A percentile compares a stretch with the other conserved stretches of the same genome.
Evolutionary conservation across 2,113 vertebrate species (phyloP).

Genomic region (Clinocottus analis): DNA sequence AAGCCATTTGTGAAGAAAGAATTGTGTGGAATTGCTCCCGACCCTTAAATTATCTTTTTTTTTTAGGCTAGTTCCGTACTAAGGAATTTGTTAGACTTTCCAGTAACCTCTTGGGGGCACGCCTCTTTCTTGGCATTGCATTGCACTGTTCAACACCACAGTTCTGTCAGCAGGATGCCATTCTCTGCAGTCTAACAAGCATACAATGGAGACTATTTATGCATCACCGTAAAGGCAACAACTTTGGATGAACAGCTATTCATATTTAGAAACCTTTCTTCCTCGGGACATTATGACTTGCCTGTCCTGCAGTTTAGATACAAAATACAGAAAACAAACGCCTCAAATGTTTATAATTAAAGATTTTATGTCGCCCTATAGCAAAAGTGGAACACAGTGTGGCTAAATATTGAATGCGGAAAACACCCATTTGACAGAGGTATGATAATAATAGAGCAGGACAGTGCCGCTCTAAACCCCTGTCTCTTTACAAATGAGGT

Average conservation of each 20-base stretch:
- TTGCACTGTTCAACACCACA: background rate
- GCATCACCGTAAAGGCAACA: background rate
- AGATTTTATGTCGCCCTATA: background rate
- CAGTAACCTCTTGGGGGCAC: background rate
- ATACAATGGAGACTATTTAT: conserved; percentile 12
- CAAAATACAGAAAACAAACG: background rate
- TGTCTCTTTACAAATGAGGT: conserved; percentile 39
- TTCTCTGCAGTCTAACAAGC: conserved; percentile 3
- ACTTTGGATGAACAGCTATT: background rate
- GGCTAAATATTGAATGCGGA: conserved; percentile 1
- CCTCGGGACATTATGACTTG: background rate
- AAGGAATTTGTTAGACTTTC: background rate
- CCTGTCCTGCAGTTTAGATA: background rate
- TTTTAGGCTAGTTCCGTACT: background rate
- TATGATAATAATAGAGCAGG: background rate
- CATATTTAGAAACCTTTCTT: conserved; percentile 9
- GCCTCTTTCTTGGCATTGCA: background rate
- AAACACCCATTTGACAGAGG: conserved; percentile 1
- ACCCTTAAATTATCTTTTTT: background rate
- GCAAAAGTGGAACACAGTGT: background rate
- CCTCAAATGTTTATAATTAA: background rate
- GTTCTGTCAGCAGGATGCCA: conserved; percentile 3
- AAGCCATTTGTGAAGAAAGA: background rate
- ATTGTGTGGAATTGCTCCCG: background rate
- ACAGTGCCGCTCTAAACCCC: conserved; percentile 2